Evolutionary conservation across 92 coral and sea anemone species (phyloP).

Genomic region (Epizoanthus ramosus): DNA sequence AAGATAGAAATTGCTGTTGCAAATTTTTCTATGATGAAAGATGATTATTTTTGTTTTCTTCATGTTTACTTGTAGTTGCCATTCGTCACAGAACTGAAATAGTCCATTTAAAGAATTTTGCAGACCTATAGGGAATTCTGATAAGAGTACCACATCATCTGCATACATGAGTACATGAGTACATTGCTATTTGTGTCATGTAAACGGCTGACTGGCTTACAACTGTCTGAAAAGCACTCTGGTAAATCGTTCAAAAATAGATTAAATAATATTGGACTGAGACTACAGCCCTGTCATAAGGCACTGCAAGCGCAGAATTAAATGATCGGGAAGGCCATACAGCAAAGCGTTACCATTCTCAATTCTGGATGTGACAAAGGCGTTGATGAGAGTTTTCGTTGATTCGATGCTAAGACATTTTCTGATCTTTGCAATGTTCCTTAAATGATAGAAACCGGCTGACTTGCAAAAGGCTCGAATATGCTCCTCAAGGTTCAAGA

Average conservation of each 20-base stretch:
- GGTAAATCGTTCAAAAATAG: conserved; percentile 16
- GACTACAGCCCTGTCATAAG: conserved; percentile 28
- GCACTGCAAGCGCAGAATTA: too few relatives aligned
- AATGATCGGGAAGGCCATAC: too few relatives aligned
- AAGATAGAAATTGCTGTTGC: conserved; percentile 1
- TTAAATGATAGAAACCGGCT: too few relatives aligned
- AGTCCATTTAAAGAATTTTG: not conserved
- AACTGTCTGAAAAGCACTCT: not conserved
- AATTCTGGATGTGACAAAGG: too few relatives aligned
- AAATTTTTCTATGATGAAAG: not conserved
- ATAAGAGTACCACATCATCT: conserved; percentile 20
- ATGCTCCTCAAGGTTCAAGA: too few relatives aligned
- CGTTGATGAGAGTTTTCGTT: too few relatives aligned
- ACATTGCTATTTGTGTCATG: conserved; percentile 2
- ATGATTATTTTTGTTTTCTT: conserved; percentile 2
- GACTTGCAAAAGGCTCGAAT: too few relatives aligned
- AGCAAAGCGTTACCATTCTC: too few relatives aligned
- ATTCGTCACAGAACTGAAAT: not conserved
- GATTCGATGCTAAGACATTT: too few relatives aligned
- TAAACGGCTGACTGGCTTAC: not conserved
- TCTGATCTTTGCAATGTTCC: too few relatives aligned
- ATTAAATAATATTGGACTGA: conserved; percentile 22
- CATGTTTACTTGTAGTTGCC: not conserved
- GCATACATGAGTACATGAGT: conserved; percentile 20
- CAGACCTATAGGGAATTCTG: conserved; percentile 10